Evolutionary conservation across 2,888 invertebrate species (phyloP).

Genomic region (Julus scanicus): DNA sequence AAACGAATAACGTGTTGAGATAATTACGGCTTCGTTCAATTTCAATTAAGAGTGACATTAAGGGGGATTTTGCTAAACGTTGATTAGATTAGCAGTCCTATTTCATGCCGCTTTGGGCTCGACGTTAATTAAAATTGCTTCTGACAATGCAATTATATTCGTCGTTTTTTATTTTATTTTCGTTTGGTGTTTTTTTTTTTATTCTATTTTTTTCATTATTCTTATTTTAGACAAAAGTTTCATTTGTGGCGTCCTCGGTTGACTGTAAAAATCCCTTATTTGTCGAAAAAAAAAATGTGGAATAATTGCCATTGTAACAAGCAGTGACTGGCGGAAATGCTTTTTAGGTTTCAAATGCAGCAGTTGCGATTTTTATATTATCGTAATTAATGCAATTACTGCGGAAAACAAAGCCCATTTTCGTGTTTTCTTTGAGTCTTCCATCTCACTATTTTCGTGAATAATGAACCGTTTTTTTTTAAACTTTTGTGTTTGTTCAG

Average conservation of each 20-base stretch:
- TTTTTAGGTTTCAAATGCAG: background rate
- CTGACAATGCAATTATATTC: constrained; percentile 42
- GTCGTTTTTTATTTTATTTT: background rate
- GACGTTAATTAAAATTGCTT: constrained; percentile 47
- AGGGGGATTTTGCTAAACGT: constrained; percentile 39
- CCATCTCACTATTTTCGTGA: background rate
- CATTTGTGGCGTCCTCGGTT: background rate
- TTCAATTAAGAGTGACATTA: constrained; percentile 47
- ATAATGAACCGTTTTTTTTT: too few relatives aligned
- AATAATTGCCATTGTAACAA: constrained; percentile 12
- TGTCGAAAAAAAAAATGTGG: background rate
- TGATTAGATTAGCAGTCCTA: constrained; percentile 41
- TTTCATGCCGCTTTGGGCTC: constrained; percentile 18
- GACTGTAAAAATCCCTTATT: background rate
- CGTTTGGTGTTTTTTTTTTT: background rate
- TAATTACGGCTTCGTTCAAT: constrained; percentile 43
- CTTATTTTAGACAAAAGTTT: background rate
- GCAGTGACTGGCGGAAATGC: background rate
- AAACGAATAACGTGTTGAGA: constrained; percentile 45
- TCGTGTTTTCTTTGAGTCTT: background rate
- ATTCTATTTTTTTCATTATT: background rate
- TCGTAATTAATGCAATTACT: background rate
- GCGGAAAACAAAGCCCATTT: background rate
- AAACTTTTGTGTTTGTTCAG: too few relatives aligned
- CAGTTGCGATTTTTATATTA: background rate